Percentiles rank a stretch among this genome's conserved stretches.
Evolutionary conservation across 1,140 invertebrate genomes (phyloP).

Genomic region (silkworm (Bombyx mori)): DNA sequence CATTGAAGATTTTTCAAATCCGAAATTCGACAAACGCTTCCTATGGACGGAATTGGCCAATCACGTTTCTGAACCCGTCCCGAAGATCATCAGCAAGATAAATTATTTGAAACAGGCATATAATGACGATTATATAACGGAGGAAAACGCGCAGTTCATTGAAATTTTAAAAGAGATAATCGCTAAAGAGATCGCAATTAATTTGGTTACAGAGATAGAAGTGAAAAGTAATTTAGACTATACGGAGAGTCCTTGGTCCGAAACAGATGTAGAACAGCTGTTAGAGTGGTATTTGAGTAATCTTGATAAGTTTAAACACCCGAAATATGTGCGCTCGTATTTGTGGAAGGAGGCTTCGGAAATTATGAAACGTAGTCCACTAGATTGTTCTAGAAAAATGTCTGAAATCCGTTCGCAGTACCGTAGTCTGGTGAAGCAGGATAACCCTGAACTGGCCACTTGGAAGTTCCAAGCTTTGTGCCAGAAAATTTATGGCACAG

Average conservation of each 20-base stretch:
- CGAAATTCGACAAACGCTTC: conserved; percentile 50
- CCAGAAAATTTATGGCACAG: conserved; percentile 57
- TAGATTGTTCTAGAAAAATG: conserved; percentile 58
- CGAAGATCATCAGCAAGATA: conserved; percentile 45
- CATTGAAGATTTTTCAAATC: conserved; percentile 49
- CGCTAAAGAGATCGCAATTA: conserved; percentile 36
- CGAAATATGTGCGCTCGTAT: conserved; percentile 47
- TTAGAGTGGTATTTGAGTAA: conserved; percentile 54
- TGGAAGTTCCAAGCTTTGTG: conserved; percentile 55
- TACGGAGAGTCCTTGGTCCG: conserved; percentile 32
- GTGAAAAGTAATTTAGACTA: conserved; percentile 19
- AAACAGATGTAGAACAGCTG: conserved; percentile 45
- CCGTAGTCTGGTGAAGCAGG: conserved; percentile 47
- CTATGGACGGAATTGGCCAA: conserved; percentile 50
- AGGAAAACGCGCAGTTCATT: conserved; percentile 22
- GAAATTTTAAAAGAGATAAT: conserved; percentile 47
- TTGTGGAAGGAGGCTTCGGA: conserved; percentile 53
- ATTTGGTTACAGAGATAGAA: conserved; percentile 22
- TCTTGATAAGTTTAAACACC: conserved; percentile 62
- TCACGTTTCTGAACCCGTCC: conserved; percentile 33
- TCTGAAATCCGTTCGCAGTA: conserved; percentile 49
- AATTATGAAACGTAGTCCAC: conserved; percentile 45
- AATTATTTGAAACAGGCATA: conserved; percentile 50
- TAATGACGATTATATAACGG: conserved; percentile 21
- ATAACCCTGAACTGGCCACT: conserved; percentile 32